phyloP scores from a whole-genome alignment of 92 coral and sea anemone genomes.

The Paramuricea clavata region DNA sequence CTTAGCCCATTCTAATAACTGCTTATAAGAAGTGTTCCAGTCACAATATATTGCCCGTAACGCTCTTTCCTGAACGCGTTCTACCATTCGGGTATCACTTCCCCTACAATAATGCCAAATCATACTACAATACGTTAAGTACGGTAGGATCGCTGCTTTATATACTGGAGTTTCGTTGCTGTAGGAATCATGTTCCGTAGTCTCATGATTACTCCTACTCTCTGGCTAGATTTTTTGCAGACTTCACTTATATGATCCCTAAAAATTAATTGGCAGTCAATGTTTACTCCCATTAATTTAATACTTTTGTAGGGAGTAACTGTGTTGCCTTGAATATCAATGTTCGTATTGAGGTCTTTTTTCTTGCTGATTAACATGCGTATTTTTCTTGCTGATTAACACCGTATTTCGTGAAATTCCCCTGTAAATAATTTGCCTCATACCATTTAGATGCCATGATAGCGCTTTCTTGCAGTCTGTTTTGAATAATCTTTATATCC shows the following conservation, averaged over 20 bases:
- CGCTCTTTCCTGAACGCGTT: neutral
- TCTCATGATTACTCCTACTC: conserved; percentile 6
- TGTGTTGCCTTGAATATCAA: too few relatives aligned
- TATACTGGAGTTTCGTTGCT: neutral
- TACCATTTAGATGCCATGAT: conserved; percentile 2
- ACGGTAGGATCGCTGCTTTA: neutral
- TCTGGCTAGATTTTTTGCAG: neutral
- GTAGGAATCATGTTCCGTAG: conserved; percentile 8
- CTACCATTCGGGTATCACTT: neutral
- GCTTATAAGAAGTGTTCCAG: neutral
- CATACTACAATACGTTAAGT: conserved; percentile 1
- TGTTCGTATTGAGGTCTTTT: too few relatives aligned
- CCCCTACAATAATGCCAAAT: conserved; percentile 14
- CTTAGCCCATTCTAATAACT: too few relatives aligned
- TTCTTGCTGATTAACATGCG: too few relatives aligned
- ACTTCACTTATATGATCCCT: conserved; percentile 7
- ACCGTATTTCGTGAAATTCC: conserved; percentile 37
- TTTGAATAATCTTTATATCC: conserved; percentile 31
- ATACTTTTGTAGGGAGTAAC: neutral
- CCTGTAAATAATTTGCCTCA: conserved; percentile 22
- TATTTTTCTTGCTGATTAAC: conserved; percentile 31
- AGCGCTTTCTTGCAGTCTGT: conserved; percentile 14
- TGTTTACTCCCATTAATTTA: neutral
- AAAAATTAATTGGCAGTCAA: neutral
- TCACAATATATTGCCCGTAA: neutral